phyloP scores from a whole-genome alignment of 2,797 vertebrate species.

The Phrynocephalus forsythii region DNA sequence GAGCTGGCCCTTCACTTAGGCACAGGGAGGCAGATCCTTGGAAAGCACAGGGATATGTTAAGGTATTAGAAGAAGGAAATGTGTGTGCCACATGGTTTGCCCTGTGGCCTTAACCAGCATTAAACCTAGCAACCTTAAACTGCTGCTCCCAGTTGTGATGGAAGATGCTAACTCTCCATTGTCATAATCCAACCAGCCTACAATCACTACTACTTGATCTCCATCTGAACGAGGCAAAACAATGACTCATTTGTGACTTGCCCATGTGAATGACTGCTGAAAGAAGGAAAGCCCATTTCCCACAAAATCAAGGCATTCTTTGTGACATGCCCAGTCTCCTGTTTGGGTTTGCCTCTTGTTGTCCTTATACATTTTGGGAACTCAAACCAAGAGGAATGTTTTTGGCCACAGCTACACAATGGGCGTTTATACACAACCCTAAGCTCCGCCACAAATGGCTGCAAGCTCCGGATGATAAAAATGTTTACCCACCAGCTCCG shows the following conservation, averaged over 20 bases:
- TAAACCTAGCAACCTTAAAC: too few relatives aligned
- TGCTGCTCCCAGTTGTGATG: not conserved
- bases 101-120: not conserved
- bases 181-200: not conserved
- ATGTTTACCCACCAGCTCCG: too few relatives aligned
- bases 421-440: too few relatives aligned
- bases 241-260: not conserved
- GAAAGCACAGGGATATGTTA: not conserved
- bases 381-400: not conserved
- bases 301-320: not conserved
- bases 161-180: not conserved
- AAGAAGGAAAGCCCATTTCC: not conserved
- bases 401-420: not conserved
- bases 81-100: not conserved
- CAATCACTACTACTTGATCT: not conserved
- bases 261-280: not conserved
- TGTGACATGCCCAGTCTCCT: not conserved
- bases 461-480: too few relatives aligned
- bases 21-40: not conserved
- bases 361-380: not conserved
- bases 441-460: too few relatives aligned
- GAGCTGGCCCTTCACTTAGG: not conserved
- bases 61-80: not conserved
- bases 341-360: not conserved
- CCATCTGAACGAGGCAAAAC: not conserved